Percentiles rank a stretch among this genome's conserved stretches.
Conservation (phyloP, 1,140 invertebrate genomes). For the Agrypnia vestita region DNA sequence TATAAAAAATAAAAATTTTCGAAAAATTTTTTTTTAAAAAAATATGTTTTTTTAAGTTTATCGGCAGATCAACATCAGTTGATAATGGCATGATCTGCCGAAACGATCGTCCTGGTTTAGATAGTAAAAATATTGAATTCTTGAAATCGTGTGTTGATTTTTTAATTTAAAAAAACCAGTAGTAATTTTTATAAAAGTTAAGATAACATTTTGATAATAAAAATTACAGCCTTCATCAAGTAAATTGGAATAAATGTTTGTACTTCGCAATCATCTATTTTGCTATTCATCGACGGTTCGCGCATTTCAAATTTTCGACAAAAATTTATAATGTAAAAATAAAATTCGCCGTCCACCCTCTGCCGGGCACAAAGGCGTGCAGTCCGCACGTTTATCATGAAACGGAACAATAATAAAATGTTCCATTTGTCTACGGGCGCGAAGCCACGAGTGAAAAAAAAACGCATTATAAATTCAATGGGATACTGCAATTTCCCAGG, state of each 20-base stretch:
- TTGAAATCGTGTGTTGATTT: no score
- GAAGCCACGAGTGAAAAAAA: constrained; percentile 42
- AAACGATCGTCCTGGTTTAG: no score
- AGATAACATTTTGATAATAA: no score
- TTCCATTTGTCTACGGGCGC: constrained; percentile 49
- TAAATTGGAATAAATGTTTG: neutral
- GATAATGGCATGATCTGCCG: no score
- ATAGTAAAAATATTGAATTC: no score
- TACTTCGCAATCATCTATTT: neutral
- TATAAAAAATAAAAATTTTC: no score
- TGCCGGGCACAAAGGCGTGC: constrained; percentile 25
- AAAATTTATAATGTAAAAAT: constrained; percentile 21
- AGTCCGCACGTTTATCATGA: constrained; percentile 46
- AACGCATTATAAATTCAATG: constrained; percentile 51
- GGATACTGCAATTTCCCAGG: constrained; percentile 47
- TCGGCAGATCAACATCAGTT: no score
- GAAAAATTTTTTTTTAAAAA: no score
- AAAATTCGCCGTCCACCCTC: constrained; percentile 9
- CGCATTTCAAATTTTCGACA: constrained; percentile 28
- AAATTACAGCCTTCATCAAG: no score
- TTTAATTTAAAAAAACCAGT: no score
- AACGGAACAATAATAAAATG: constrained; percentile 52
- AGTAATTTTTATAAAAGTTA: no score
- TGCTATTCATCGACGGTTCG: constrained; percentile 16
- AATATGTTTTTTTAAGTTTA: no score